Base-by-base conservation (phyloP, 2,797 vertebrate species). In the Microchirus variegatus region DNA sequence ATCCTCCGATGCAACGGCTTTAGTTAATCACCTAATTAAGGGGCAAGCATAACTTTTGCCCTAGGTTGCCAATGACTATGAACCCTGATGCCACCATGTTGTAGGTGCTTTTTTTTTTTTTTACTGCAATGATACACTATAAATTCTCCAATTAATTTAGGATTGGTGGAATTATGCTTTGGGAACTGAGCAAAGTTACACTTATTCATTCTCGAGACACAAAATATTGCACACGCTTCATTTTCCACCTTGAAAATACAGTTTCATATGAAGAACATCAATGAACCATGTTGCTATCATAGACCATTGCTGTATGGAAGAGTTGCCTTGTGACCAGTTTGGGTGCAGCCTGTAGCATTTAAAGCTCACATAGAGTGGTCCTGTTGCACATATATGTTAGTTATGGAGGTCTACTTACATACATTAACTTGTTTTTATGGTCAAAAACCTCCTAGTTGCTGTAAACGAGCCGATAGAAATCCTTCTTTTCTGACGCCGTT, bases 1-100 rank as follows among this genome's bases (percentile, higher is more conserved):
- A 72, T 67, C 54, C 56, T 81, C 70, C 74, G 77, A 63, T 69
- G 78, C 76, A 73, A 81, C 75, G 61, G 70, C 81, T 87, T 90
- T 53, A 82, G 83, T 78, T 89, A 89, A 93, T 91, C 88, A 87
- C 87, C 86, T 85, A 70, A 86, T 89, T 88, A 90, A 78, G 61
- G 61, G 75, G 62, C 71, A 76, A 72, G 74, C 57, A 80, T 82
- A 87, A 86, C 78, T 84, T 92, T 86, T 88, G 80, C 78, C 74
- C 78, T 51, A 37, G 67, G 73, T 80, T 72, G 63, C 68, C 79
- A 86, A 89, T 87, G 82, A 87, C 79, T 78, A 72, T 57, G 67
- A 74, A 83, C 75, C 80, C 65, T 70, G 58, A 18, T 77, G 80
- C 59, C 54, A 80, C 59, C 54, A 71, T 81, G 81, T 79, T 79